Percentiles rank a stretch among this genome's conserved stretches.
Conservation (phyloP, 37 sponge, comb jelly and placozoan species). For the Bolinopsis microptera region DNA sequence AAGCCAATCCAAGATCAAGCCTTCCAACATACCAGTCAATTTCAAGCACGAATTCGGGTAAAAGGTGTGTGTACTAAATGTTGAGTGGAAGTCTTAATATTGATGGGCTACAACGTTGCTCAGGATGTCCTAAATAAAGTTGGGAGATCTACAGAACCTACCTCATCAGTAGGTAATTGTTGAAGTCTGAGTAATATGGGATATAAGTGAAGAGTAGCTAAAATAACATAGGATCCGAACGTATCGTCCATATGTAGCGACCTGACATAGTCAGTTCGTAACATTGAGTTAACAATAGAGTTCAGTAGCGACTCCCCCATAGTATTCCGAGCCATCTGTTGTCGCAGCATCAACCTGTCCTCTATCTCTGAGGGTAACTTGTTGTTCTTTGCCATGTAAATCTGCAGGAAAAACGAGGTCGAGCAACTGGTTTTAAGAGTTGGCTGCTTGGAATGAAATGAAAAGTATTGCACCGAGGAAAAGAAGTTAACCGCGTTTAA, state of each 20-base stretch:
- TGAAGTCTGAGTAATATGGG: constrained; percentile 33
- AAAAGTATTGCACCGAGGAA: too few species aligned
- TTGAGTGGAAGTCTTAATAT: too few species aligned
- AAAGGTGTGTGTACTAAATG: too few species aligned
- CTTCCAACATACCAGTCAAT: too few species aligned
- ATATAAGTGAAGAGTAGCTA: background rate
- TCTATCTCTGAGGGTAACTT: constrained; percentile 11
- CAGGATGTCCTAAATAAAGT: background rate
- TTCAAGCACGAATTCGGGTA: too few species aligned
- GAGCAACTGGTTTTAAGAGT: background rate
- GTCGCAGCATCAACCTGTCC: constrained; percentile 49
- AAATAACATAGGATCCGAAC: background rate
- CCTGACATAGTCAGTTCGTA: constrained; percentile 47
- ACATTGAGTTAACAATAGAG: background rate
- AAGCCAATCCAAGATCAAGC: too few species aligned
- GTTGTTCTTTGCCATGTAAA: constrained; percentile 27
- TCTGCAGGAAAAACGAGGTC: background rate
- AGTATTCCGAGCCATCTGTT: constrained; percentile 32
- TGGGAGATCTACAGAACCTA: background rate
- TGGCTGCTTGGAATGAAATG: too few species aligned
- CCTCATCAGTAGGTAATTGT: constrained; percentile 24
- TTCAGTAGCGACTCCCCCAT: constrained; percentile 59
- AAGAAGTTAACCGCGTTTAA: too few species aligned
- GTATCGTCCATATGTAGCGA: constrained; percentile 26
- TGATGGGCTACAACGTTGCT: too few species aligned